Percentiles rank a stretch among this genome's conserved stretches.
Evolutionary conservation across 2,113 vertebrate species (phyloP).

Genomic region (Sander vitreus): DNA sequence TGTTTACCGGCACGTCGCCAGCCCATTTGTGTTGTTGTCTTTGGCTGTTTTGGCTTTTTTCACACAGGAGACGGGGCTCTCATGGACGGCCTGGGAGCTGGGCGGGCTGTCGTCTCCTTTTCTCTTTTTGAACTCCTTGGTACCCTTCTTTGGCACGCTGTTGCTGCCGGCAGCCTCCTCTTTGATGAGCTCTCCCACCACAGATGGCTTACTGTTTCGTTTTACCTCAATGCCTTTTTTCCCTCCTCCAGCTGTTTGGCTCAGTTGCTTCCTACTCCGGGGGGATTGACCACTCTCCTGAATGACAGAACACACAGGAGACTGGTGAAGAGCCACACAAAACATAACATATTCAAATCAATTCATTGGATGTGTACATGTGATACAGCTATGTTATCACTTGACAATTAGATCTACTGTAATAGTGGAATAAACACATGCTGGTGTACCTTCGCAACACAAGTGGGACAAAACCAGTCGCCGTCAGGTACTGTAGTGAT

Average conservation of each 20-base stretch:
- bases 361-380: background rate
- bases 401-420: background rate
- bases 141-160: conserved; percentile 87
- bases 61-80: conserved; percentile 81
- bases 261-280: conserved; percentile 86
- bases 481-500: conserved; percentile 95
- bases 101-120: conserved; percentile 87
- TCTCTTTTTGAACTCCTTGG: conserved; percentile 89
- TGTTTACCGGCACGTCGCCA: conserved; percentile 89
- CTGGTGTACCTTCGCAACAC: conserved; percentile 92
- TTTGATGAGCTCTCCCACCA: conserved; percentile 87
- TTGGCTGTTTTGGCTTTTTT: conserved; percentile 89
- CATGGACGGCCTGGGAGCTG: conserved; percentile 85
- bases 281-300: conserved; percentile 92
- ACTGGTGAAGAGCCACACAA: conserved; percentile 46
- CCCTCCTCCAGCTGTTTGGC: conserved; percentile 78
- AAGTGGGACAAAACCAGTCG: conserved; percentile 97
- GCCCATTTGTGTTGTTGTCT: conserved; percentile 88
- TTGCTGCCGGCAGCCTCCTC: conserved; percentile 87
- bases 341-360: conserved; percentile 2
- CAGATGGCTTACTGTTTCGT: conserved; percentile 86
- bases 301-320: conserved; percentile 62
- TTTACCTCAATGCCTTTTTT: conserved; percentile 90
- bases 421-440: background rate
- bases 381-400: background rate